Conservation (phyloP, 2,113 vertebrate species). For the Leptobrachium ailaonicum region DNA sequence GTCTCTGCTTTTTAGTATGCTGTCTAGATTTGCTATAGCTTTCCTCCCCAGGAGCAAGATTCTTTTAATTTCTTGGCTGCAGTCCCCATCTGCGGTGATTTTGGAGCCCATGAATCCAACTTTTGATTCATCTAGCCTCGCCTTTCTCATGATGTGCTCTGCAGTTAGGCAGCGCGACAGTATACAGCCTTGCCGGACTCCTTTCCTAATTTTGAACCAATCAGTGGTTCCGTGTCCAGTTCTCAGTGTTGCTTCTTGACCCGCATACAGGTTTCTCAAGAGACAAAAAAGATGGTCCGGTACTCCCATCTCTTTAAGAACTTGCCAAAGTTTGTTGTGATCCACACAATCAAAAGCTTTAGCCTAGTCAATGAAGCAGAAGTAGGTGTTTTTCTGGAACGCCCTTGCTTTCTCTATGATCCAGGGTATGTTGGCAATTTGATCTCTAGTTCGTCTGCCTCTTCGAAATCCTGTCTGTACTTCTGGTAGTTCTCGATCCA, state of each 20-base stretch:
- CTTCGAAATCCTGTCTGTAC: neutral
- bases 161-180: neutral
- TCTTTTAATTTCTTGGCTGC: slow-evolving; percentile 5
- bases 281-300: neutral
- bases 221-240: neutral
- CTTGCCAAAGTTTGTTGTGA: neutral
- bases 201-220: neutral
- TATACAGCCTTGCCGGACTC: neutral
- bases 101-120: neutral
- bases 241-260: neutral
- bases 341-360: neutral
- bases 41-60: slow-evolving; percentile 1
- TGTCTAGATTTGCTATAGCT: neutral
- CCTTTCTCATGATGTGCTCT: neutral
- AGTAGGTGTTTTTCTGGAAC: neutral
- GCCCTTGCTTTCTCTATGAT: neutral
- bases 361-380: neutral
- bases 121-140: neutral
- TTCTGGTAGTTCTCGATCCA: neutral
- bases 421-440: neutral
- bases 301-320: neutral
- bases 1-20: neutral
- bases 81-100: slow-evolving; percentile 10
- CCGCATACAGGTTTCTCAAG: neutral
- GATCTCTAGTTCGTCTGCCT: neutral